These are phyloP conservation scores for Watsonalla binaria DNA, from an alignment of 2,888 invertebrate genomes.

Conservation along the genomic window DNA sequence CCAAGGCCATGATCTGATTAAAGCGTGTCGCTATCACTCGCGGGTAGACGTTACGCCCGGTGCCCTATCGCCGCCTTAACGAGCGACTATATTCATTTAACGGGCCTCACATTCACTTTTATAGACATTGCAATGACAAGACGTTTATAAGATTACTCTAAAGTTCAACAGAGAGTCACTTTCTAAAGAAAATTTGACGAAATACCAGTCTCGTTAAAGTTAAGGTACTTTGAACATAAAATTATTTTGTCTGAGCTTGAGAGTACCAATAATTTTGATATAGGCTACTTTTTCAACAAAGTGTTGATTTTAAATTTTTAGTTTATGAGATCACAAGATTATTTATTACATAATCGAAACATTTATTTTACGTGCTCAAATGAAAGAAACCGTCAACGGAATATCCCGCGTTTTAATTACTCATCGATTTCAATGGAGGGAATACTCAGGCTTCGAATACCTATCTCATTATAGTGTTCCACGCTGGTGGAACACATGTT, in stretches of 20 bases:
- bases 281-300: too few relatives aligned
- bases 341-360: too few relatives aligned
- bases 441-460: background rate
- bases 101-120: conserved; percentile 23
- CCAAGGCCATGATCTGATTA: background rate
- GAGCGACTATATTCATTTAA: conserved; percentile 18
- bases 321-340: too few relatives aligned
- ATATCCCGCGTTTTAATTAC: background rate
- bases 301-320: too few relatives aligned
- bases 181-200: conserved; percentile 13
- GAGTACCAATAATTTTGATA: too few relatives aligned
- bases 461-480: conserved; percentile 32
- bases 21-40: background rate
- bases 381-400: background rate
- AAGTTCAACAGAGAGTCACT: conserved; percentile 14
- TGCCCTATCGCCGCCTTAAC: conserved; percentile 5
- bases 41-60: background rate
- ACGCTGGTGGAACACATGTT: conserved; percentile 11
- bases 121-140: conserved; percentile 25
- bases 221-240: background rate
- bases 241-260: too few relatives aligned
- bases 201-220: background rate
- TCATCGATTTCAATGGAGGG: background rate
- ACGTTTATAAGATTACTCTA: conserved; percentile 19
- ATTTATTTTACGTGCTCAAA: too few relatives aligned